Percentiles rank a stretch among this genome's conserved stretches.
phyloP scores from a whole-genome alignment of 2,888 invertebrate species.

The Orthosia incerta region DNA sequence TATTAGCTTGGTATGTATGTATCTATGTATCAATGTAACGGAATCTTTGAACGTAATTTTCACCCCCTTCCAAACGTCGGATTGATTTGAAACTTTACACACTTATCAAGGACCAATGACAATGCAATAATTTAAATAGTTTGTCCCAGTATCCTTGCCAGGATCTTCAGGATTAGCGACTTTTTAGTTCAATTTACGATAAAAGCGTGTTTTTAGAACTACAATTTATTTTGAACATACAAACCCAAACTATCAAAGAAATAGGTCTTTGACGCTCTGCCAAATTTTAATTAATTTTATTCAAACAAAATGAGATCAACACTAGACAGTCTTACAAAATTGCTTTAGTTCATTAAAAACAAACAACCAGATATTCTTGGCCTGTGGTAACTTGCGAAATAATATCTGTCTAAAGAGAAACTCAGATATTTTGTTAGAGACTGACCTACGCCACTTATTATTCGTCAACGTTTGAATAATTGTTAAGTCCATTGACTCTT shows the following conservation, averaged over 20 bases:
- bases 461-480: constrained; percentile 12
- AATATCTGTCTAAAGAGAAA: constrained; percentile 3
- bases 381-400: constrained; percentile 21
- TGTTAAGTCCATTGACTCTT: constrained; percentile 8
- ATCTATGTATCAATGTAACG: no score
- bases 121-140: no score
- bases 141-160: no score
- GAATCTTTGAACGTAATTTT: no score
- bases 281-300: neutral
- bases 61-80: no score
- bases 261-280: neutral
- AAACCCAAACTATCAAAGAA: neutral
- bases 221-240: neutral
- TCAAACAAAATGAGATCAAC: neutral
- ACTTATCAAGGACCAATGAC: no score
- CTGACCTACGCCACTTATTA: constrained; percentile 32
- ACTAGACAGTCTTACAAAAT: constrained; percentile 19
- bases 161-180: no score
- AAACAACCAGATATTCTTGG: neutral
- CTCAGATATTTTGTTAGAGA: neutral
- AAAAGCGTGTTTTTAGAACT: no score
- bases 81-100: no score
- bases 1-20: no score
- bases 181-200: no score
- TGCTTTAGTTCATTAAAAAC: constrained; percentile 7